Percentiles rank a stretch among this genome's conserved stretches.
Conservation (phyloP, 1,140 invertebrate species). For the Caenorhabditis tropicalis region DNA sequence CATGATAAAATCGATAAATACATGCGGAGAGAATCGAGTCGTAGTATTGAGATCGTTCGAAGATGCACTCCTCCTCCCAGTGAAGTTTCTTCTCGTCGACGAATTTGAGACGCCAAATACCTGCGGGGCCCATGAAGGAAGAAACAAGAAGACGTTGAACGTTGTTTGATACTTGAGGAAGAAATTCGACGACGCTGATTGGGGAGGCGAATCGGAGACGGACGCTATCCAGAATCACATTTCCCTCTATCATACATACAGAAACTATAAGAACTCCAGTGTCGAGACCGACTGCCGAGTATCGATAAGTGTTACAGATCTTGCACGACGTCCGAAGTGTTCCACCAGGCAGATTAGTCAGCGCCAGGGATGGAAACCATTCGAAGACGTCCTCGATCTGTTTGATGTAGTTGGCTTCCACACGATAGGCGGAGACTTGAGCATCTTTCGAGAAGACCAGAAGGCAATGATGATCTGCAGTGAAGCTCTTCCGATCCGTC, state of each 20-base stretch:
- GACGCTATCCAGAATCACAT: constrained; percentile 22
- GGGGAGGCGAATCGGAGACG: neutral
- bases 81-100: neutral
- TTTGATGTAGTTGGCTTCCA: neutral
- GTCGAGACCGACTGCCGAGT: neutral
- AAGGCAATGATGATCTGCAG: constrained; percentile 2
- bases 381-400: constrained; percentile 20
- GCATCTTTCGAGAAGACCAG: constrained; percentile 10
- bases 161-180: neutral
- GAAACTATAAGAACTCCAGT: neutral
- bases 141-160: constrained; percentile 19
- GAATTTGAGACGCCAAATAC: constrained; percentile 4
- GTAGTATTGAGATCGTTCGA: constrained; percentile 10
- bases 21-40: constrained; percentile 14
- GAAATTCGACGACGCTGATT: constrained; percentile 3
- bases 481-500: neutral
- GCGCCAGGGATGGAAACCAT: constrained; percentile 7
- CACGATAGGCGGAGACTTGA: constrained; percentile 1
- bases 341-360: constrained; percentile 15
- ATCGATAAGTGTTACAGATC: neutral
- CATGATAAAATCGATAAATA: constrained; percentile 34
- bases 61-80: neutral
- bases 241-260: constrained; percentile 21
- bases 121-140: neutral
- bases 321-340: neutral